Evolutionary conservation across 2,888 invertebrate genomes (phyloP).

Genomic region (Troilus luridus): DNA sequence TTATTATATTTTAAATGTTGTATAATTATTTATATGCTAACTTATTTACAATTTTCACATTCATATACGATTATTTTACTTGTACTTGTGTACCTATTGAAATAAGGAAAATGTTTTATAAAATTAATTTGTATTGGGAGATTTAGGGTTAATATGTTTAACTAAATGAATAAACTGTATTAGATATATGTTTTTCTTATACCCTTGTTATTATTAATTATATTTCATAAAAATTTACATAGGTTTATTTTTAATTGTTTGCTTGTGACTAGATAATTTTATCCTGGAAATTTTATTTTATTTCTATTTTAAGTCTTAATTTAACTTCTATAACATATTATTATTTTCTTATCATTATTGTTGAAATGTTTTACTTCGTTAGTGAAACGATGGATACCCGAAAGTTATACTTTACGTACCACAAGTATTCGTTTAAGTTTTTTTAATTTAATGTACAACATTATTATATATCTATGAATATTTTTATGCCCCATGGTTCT

Average conservation of each 20-base stretch:
- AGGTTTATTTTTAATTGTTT: neutral
- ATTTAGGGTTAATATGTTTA: neutral
- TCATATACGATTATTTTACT: neutral
- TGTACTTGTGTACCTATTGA: neutral
- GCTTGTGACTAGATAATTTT: neutral
- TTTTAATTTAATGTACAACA: too few relatives aligned
- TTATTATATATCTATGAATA: too few relatives aligned
- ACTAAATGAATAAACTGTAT: neutral
- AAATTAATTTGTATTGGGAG: neutral
- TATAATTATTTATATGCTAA: neutral
- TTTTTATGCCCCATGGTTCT: too few relatives aligned
- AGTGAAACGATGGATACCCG: too few relatives aligned
- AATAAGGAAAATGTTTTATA: neutral
- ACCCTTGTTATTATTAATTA: neutral
- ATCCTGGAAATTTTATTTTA: too few relatives aligned
- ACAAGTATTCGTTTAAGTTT: too few relatives aligned
- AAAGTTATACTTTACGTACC: too few relatives aligned
- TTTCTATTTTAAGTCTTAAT: too few relatives aligned
- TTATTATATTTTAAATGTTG: neutral
- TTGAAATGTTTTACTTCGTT: too few relatives aligned
- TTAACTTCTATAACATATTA: too few relatives aligned
- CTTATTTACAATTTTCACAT: neutral
- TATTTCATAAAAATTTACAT: neutral
- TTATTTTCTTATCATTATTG: too few relatives aligned
- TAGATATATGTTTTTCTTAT: neutral